These are phyloP conservation scores for Campaea margaritaria DNA, from an alignment of 2,888 invertebrate genomes.

Conservation along the genomic window DNA sequence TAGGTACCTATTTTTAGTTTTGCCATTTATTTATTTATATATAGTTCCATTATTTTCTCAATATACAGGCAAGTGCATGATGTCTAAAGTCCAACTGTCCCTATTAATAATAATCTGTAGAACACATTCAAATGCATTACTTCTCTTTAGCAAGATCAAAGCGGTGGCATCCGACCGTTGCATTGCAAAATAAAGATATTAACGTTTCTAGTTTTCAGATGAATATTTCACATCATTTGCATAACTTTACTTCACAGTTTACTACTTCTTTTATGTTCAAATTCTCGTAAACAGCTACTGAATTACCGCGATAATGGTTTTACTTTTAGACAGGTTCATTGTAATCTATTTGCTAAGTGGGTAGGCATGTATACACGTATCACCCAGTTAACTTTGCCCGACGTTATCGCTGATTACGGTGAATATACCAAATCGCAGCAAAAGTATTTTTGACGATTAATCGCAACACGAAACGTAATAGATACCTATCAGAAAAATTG, in stretches of 20 bases:
- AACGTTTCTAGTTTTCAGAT: constrained; percentile 24
- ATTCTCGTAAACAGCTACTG: constrained; percentile 14
- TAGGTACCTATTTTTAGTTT: too few species aligned
- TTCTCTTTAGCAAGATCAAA: constrained; percentile 40
- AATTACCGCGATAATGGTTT: constrained; percentile 5
- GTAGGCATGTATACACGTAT: background rate
- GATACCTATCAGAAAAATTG: too few species aligned
- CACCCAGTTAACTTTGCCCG: too few species aligned
- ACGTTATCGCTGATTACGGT: too few species aligned
- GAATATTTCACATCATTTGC: constrained; percentile 29
- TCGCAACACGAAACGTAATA: too few species aligned
- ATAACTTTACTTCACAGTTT: constrained; percentile 12
- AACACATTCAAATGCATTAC: constrained; percentile 26
- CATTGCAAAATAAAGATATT: constrained; percentile 24
- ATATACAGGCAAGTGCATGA: too few species aligned
- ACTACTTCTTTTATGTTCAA: constrained; percentile 17
- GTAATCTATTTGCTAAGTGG: constrained; percentile 2
- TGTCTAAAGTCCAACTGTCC: constrained; percentile 9
- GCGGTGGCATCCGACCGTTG: constrained; percentile 24
- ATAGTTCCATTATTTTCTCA: too few species aligned
- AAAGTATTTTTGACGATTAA: too few species aligned
- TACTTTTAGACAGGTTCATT: constrained; percentile 2
- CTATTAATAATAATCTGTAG: constrained; percentile 4
- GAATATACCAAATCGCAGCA: too few species aligned
- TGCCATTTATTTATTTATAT: too few species aligned